Evolutionary conservation across 53 echinoderm and acorn worm genomes (phyloP).

Genomic region (Temnopleurus reevesii): DNA sequence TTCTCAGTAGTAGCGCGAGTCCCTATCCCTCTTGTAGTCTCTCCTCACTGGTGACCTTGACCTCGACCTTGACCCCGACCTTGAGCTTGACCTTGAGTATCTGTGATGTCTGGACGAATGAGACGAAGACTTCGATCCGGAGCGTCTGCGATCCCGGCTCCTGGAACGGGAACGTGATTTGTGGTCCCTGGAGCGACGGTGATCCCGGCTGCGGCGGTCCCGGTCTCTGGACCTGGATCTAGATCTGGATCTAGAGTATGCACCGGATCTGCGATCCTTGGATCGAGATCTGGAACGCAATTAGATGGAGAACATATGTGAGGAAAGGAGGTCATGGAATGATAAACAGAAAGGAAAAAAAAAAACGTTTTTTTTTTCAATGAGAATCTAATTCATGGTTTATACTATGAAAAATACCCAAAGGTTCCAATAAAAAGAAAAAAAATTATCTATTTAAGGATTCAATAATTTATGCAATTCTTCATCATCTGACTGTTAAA

Average conservation of each 20-base stretch:
- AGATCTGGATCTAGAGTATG: constrained; percentile 57
- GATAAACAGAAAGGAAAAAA: not conserved
- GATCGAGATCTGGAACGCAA: constrained; percentile 44
- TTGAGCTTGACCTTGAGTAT: constrained; percentile 68
- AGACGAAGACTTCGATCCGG: constrained; percentile 43
- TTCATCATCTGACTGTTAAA: no score
- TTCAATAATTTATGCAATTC: no score
- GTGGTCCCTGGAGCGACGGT: not conserved
- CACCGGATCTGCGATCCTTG: constrained; percentile 47
- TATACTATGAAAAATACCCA: no score
- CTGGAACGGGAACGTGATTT: constrained; percentile 34
- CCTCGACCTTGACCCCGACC: constrained; percentile 51
- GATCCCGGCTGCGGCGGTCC: not conserved
- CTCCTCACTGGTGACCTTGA: constrained; percentile 54
- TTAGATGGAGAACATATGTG: not conserved
- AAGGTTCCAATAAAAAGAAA: no score
- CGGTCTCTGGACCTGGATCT: not conserved
- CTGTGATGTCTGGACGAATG: constrained; percentile 47
- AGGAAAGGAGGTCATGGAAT: not conserved
- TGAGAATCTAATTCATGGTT: no score
- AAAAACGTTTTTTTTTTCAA: not conserved
- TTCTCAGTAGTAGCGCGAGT: not conserved
- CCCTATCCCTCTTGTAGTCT: constrained; percentile 35
- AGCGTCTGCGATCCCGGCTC: constrained; percentile 4
- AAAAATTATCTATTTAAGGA: no score